These are phyloP conservation scores for Melanostigma gelatinosum DNA, from an alignment of 2,113 vertebrate genomes.

Conservation along the genomic window DNA sequence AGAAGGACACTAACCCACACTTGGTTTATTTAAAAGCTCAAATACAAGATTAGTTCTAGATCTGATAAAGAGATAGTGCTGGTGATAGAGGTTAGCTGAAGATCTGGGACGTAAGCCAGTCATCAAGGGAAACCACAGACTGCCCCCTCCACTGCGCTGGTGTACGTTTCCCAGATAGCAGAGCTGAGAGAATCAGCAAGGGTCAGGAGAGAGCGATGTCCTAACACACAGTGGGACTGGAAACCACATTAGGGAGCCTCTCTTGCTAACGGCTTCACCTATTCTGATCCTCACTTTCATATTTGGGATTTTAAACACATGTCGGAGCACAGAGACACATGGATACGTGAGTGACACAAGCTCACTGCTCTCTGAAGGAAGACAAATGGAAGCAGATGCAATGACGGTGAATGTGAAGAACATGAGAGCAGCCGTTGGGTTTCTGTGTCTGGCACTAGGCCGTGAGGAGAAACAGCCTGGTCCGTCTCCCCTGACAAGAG, in stretches of 20 bases:
- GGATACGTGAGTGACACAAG: constrained; percentile 18
- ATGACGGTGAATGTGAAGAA: constrained; percentile 14
- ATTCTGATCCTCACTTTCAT: constrained; percentile 27
- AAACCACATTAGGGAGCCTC: constrained; percentile 11
- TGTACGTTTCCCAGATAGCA: constrained; percentile 48
- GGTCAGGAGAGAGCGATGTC: constrained; percentile 9
- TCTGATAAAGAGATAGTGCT: constrained; percentile 19
- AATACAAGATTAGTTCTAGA: constrained; percentile 20
- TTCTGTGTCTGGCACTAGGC: not conserved
- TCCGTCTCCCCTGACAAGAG: constrained; percentile 6
- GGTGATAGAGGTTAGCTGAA: constrained; percentile 30
- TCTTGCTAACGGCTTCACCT: not conserved
- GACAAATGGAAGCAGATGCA: constrained; percentile 22
- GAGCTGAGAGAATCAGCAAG: constrained; percentile 20
- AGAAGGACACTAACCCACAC: not conserved
- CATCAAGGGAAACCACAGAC: constrained; percentile 30
- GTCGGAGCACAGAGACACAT: constrained; percentile 32
- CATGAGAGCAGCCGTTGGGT: not conserved
- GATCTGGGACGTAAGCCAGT: constrained; percentile 24
- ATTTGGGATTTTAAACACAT: constrained; percentile 53
- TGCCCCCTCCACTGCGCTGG: constrained; percentile 17
- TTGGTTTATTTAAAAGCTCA: constrained; percentile 39
- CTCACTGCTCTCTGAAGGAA: constrained; percentile 4
- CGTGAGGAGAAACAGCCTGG: not conserved
- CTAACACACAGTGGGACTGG: constrained; percentile 30